A percentile compares a stretch with the other conserved stretches of the same genome.
These are phyloP conservation scores for Eupithecia abbreviata DNA, from an alignment of 2,888 invertebrate genomes.

Conservation along the genomic window DNA sequence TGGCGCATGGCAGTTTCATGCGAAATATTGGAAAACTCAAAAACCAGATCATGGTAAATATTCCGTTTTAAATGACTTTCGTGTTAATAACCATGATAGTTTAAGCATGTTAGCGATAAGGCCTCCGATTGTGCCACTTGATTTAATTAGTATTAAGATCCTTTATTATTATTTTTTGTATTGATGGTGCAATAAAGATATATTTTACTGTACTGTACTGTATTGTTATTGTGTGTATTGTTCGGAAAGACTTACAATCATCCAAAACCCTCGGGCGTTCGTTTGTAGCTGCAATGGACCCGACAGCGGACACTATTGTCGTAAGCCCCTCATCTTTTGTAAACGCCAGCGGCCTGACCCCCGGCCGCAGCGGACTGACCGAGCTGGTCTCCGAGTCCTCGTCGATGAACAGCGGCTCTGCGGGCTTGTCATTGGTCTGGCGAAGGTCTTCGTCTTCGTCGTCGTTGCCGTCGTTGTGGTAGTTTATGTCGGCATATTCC, in stretches of 20 bases:
- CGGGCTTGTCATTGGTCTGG: not conserved
- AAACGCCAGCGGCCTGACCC: slow-evolving; percentile 66
- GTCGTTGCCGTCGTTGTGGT: slow-evolving; percentile 67
- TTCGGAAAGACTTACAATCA: slow-evolving; percentile 59
- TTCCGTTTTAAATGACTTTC: no score
- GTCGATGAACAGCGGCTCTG: slow-evolving; percentile 17
- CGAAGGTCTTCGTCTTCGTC: slow-evolving; percentile 50
- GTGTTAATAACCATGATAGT: no score
- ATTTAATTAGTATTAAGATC: no score
- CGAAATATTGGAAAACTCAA: no score
- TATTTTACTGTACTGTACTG: no score
- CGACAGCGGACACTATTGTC: slow-evolving; percentile 61
- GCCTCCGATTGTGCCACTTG: no score
- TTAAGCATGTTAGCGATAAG: no score
- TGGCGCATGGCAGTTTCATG: no score
- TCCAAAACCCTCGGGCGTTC: slow-evolving; percentile 70
- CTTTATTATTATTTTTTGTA: no score
- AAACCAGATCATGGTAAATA: no score
- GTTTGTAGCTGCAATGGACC: slow-evolving; percentile 71
- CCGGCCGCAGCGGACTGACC: slow-evolving; percentile 47
- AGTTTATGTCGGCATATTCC: slow-evolving; percentile 57
- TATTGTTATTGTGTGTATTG: no score
- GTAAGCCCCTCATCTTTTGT: slow-evolving; percentile 54
- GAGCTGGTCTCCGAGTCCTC: slow-evolving; percentile 55
- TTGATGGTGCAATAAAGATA: no score